phyloP scores from a whole-genome alignment of 1,140 invertebrate species.

The Zaprionus vittiger region DNA sequence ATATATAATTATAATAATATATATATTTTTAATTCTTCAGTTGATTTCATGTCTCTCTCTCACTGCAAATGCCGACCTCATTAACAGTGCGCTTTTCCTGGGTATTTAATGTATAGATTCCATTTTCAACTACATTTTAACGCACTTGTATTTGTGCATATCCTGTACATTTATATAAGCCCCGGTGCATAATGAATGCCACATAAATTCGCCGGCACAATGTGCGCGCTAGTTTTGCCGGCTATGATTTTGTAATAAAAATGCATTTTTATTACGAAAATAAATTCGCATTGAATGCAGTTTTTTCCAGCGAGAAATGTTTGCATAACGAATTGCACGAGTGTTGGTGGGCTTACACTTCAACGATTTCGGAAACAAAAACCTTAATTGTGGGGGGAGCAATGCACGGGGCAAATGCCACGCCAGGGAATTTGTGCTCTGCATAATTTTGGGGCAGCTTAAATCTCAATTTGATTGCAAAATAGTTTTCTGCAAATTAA shows the following conservation, averaged over 20 bases:
- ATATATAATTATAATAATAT: background rate
- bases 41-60: background rate
- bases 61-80: background rate
- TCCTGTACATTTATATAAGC: slow-evolving; percentile 27
- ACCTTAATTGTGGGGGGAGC: background rate
- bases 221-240: slow-evolving; percentile 59
- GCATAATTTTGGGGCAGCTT: slow-evolving; percentile 4
- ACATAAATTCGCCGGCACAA: slow-evolving; percentile 61
- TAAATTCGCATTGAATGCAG: slow-evolving; percentile 69
- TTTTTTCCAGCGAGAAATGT: slow-evolving; percentile 42
- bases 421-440: slow-evolving; percentile 7
- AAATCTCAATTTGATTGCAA: slow-evolving; percentile 23
- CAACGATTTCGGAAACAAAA: background rate
- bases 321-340: slow-evolving; percentile 31
- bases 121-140: background rate
- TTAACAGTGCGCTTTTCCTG: background rate
- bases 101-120: background rate
- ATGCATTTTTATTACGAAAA: slow-evolving; percentile 73
- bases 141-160: slow-evolving; percentile 9
- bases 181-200: slow-evolving; percentile 68
- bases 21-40: background rate
- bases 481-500: slow-evolving; percentile 22
- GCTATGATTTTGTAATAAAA: slow-evolving; percentile 80
- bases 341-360: background rate
- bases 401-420: background rate